Evolutionary conservation across 2,888 invertebrate species (phyloP).

Genomic region (Xanthorhoe spadicearia): DNA sequence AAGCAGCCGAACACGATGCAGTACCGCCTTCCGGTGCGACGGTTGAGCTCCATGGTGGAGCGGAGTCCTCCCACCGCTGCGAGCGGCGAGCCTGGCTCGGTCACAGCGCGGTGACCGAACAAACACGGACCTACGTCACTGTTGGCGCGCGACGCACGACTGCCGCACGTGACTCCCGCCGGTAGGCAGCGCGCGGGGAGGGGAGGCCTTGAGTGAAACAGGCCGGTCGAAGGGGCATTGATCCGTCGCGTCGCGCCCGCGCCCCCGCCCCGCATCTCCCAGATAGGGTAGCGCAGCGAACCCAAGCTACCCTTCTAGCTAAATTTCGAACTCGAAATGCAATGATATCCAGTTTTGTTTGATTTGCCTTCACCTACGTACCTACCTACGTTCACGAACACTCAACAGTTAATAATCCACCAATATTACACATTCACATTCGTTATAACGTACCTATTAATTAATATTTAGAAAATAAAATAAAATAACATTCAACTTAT

Average conservation of each 20-base stretch:
- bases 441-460: no score
- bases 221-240: conserved; percentile 29
- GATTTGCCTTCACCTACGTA: no score
- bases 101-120: conserved; percentile 1
- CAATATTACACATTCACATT: no score
- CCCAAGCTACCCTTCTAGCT: no score
- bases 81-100: not conserved
- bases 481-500: no score
- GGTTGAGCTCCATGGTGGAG: conserved; percentile 20
- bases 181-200: conserved; percentile 26
- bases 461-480: no score
- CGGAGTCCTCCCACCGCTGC: not conserved
- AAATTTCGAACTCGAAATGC: no score
- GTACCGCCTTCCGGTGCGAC: conserved; percentile 24
- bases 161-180: conserved; percentile 32
- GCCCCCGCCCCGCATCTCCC: not conserved
- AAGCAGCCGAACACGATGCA: conserved; percentile 30
- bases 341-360: no score
- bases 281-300: no score
- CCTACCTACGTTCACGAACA: no score
- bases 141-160: conserved; percentile 18
- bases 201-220: conserved; percentile 32
- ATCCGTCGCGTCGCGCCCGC: conserved; percentile 12
- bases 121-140: conserved; percentile 22
- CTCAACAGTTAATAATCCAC: no score